Evolutionary conservation across 2,888 invertebrate genomes (phyloP), one percentile per base, ranked within the genome.

Genomic region (Drosophila pseudotalamancana): DNA sequence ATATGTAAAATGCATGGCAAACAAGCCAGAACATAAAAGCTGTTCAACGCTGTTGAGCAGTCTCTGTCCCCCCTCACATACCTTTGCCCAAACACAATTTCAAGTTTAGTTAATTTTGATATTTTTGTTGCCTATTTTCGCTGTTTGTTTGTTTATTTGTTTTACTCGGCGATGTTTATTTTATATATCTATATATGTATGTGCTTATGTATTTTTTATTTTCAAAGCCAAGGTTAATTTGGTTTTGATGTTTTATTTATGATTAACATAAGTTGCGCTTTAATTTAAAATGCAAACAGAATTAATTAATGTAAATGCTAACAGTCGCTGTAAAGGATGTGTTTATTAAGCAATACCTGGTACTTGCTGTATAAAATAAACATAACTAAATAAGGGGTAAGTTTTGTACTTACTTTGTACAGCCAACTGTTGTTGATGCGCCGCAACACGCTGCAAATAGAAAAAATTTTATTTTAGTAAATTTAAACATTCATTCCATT

Each of bases 361-460:
- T 77, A 89, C 89, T 89, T 89, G 83, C 81, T 89, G 60, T 18
- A 40, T 35, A 27, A 6, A 11, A 37, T 18, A 27, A 29, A 27
- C 14, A 39, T 19, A 50, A 14, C 18, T 27, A 34, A 39, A 9
- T 40, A 4, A 50, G 21, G 2, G 23, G 14, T 1, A 27, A 60
- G n/a, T 19, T 34, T 2, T 32, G 29, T 88, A 91, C 91, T 91
- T 64, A 91, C 91, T 92, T 89, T 91, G 91, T 75, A 94, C 92
- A 59, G 93, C 92, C 87, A 93, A 90, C 78, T 93, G 93, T 79
- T 94, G 93, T 80, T 94, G 95, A 89, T 95, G 94, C 71, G 93
- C 93, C 76, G 93, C 93, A 88, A 93, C 94, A 91, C 94, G 94
- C 95, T 95, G 94, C 69, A 94, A 94, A 87, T 81, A 90, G 29